phyloP scores from a whole-genome alignment of 2,888 invertebrate species.

The Herminia tarsipennalis region DNA sequence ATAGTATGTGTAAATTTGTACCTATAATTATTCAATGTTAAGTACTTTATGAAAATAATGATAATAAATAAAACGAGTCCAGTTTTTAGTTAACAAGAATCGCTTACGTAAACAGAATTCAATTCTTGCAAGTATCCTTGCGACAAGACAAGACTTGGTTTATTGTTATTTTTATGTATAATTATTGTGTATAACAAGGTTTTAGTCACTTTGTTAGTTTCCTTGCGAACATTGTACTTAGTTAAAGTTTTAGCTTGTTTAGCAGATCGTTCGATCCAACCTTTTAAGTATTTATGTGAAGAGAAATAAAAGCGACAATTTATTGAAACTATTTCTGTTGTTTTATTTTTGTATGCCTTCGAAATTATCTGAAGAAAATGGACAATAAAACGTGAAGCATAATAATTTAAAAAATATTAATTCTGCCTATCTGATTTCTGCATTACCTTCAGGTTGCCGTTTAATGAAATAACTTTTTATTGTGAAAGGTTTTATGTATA shows the following conservation, averaged over 20 bases:
- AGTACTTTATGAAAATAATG: conserved; percentile 33
- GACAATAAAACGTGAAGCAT: too few species aligned
- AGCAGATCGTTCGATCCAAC: conserved; percentile 64
- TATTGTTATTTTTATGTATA: conserved; percentile 53
- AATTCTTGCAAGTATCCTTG: conserved; percentile 8
- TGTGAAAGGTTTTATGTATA: too few species aligned
- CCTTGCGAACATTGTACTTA: conserved; percentile 72
- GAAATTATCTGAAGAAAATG: too few species aligned
- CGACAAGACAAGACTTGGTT: conserved; percentile 34
- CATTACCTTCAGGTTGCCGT: too few species aligned
- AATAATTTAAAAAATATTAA: too few species aligned
- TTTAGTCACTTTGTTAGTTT: conserved; percentile 75
- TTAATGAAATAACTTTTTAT: too few species aligned
- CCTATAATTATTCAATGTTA: conserved; percentile 33
- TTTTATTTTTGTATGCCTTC: conserved; percentile 51
- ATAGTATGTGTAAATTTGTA: conserved; percentile 42
- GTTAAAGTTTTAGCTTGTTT: conserved; percentile 62
- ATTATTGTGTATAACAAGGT: conserved; percentile 54
- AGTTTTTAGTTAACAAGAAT: conserved; percentile 14
- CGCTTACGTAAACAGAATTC: conserved; percentile 7
- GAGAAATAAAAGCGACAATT: conserved; percentile 76
- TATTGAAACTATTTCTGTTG: conserved; percentile 60
- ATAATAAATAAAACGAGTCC: conserved; percentile 32
- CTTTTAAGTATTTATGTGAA: conserved; percentile 79
- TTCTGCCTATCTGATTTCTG: too few species aligned